These are phyloP conservation scores for Fabriciana adippe DNA, from an alignment of 2,888 invertebrate genomes.

Conservation along the genomic window DNA sequence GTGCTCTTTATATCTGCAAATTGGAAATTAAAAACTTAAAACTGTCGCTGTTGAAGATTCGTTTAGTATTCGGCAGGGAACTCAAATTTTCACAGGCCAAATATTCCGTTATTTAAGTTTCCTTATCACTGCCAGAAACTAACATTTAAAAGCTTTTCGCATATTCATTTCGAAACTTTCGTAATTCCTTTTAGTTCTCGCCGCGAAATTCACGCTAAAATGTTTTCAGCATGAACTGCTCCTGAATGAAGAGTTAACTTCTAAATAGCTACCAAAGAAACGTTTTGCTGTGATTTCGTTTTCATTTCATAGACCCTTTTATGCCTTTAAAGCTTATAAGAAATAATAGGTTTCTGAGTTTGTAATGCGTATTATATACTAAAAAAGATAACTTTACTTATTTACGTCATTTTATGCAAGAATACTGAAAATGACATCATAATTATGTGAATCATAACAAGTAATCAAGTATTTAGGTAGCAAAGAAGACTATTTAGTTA, in stretches of 20 bases:
- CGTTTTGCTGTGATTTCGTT: constrained; percentile 28
- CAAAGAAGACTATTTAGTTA: too few relatives aligned
- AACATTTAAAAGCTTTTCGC: constrained; percentile 58
- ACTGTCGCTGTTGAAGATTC: background rate
- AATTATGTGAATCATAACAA: too few relatives aligned
- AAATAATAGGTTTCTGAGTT: background rate
- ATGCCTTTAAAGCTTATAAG: background rate
- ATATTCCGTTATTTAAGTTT: constrained; percentile 36
- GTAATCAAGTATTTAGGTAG: too few relatives aligned
- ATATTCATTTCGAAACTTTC: constrained; percentile 69
- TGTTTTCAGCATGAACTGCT: constrained; percentile 37
- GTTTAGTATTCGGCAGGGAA: constrained; percentile 6
- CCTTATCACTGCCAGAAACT: constrained; percentile 45
- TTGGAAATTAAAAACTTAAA: background rate
- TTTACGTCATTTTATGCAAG: too few relatives aligned
- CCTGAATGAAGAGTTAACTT: constrained; percentile 33
- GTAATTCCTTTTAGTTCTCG: constrained; percentile 64
- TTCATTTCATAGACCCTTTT: constrained; percentile 10
- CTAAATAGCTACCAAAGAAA: constrained; percentile 30
- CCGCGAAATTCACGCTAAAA: constrained; percentile 58
- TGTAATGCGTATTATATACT: background rate
- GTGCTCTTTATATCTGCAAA: background rate
- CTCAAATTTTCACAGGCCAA: constrained; percentile 21
- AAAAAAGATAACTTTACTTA: too few relatives aligned
- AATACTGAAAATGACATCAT: too few relatives aligned